Evolutionary conservation across 1,140 invertebrate genomes (phyloP), one percentile per base, ranked within the genome.

Genomic region (Phymastichus coffea): DNA sequence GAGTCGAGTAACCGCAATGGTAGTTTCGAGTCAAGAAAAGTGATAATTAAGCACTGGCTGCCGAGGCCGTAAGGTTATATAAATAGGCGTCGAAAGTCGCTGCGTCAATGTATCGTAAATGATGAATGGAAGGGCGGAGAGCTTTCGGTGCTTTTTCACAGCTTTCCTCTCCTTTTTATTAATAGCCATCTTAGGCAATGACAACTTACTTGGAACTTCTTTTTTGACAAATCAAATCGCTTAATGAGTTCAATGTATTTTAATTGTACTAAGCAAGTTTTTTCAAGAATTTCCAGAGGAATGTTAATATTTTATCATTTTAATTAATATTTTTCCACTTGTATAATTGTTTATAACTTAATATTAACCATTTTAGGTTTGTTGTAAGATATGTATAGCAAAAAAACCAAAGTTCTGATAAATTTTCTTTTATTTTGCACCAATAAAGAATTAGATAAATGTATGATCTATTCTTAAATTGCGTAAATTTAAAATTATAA

Each of bases 101-200:
- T n/a, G 22, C 41, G 49, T 60, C 49, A 60, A 60, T 53, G 49
- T 47, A 46, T 47, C 30, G 40, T 47, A 30, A 60, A 60, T 47
- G 33, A 60, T 47, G 33, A 53, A 53, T 57, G 55, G n/a, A 20
- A 35, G 6, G 44, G 10, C 22, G 6, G 6, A 25, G 26, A 14
- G 40, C 22, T 37, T 28, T 26, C 15, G 20, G 47, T 22, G n/a
- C 30, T 25, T 25, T n/a, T 23, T 41, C 6, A 25, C 12, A 30
- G 3, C 4, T 8, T 17, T 40, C 7, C 6, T 43, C 25, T 4
- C 25, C 22, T 33, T 43, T 43, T 15, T 30, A 15, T 41, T 1
- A 19, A 17, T 10, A 33, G 8, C 19, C 41, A 8, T 15, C 0
- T 49, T 19, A 10, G 15, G 20, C 33, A 51, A 49, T 33, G 9